A percentile compares a stretch with the other conserved stretches of the same genome.
phyloP scores from a whole-genome alignment of 2,888 invertebrate species.

The Ophion slaviceki region DNA sequence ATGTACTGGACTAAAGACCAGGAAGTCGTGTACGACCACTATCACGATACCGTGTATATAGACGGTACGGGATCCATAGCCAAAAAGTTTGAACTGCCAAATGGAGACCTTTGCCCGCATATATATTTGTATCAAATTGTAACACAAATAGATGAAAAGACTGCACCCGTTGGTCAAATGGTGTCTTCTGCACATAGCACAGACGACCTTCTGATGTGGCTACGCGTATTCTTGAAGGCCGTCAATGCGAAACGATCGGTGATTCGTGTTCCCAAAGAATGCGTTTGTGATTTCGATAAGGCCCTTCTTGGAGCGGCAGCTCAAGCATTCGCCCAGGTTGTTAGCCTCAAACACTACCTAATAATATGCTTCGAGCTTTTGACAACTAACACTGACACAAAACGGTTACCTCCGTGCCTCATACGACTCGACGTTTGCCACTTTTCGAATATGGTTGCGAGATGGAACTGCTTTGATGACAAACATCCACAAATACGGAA shows the following conservation, averaged over 20 bases:
- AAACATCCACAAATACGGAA: neutral
- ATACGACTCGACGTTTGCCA: neutral
- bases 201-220: slow-evolving; percentile 1
- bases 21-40: slow-evolving; percentile 43
- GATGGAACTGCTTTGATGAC: neutral
- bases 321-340: slow-evolving; percentile 16
- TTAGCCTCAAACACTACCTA: neutral
- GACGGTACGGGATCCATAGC: slow-evolving; percentile 57
- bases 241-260: slow-evolving; percentile 38
- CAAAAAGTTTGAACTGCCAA: slow-evolving; percentile 52
- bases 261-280: slow-evolving; percentile 44
- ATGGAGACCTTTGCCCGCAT: slow-evolving; percentile 52
- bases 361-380: neutral
- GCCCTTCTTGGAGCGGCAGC: slow-evolving; percentile 55
- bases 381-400: neutral
- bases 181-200: slow-evolving; percentile 3
- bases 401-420: neutral
- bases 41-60: slow-evolving; percentile 45
- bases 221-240: slow-evolving; percentile 48
- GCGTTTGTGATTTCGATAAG: slow-evolving; percentile 54
- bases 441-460: neutral
- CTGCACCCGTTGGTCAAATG: slow-evolving; percentile 57
- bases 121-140: slow-evolving; percentile 58
- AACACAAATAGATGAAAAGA: slow-evolving; percentile 21
- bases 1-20: slow-evolving; percentile 63